Percentiles rank a stretch among this genome's conserved stretches.
These are phyloP conservation scores for Anticlea derivata DNA, from an alignment of 2,888 invertebrate species.

Conservation along the genomic window DNA sequence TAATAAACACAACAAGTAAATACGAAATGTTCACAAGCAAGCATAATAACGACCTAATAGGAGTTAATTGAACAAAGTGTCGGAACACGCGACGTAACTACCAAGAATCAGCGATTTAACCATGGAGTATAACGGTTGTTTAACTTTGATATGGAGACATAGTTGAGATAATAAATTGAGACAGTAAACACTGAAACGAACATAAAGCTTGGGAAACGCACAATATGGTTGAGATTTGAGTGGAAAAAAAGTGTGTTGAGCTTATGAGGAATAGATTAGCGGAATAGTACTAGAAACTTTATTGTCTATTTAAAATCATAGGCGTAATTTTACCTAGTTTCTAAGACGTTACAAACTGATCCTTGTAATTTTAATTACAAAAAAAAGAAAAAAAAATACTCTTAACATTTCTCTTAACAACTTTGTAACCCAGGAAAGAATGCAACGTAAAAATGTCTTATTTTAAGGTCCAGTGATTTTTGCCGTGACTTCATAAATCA, in stretches of 20 bases:
- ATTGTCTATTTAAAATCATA: no score
- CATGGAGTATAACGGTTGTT: slow-evolving; percentile 14
- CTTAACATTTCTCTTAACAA: no score
- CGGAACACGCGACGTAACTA: slow-evolving; percentile 37
- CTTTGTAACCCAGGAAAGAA: slow-evolving; percentile 22
- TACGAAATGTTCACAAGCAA: slow-evolving; percentile 41
- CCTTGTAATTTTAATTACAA: no score
- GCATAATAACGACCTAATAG: slow-evolving; percentile 43
- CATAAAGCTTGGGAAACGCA: no score
- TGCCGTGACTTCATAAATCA: slow-evolving; percentile 32
- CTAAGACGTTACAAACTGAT: no score
- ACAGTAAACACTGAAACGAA: not conserved
- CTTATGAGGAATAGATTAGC: no score
- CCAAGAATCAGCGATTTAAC: slow-evolving; percentile 20
- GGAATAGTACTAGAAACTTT: no score
- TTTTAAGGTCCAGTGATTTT: slow-evolving; percentile 33
- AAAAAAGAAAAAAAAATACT: no score
- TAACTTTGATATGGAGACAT: slow-evolving; percentile 25
- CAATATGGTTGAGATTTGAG: no score
- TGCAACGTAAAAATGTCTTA: slow-evolving; percentile 31
- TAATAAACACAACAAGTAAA: slow-evolving; percentile 2
- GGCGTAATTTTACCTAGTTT: no score
- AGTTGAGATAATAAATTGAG: slow-evolving; percentile 2
- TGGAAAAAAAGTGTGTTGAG: no score
- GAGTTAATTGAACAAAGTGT: slow-evolving; percentile 50